Percentiles rank a stretch among this genome's conserved stretches.
Conservation (phyloP, 2,113 vertebrate genomes). For the Colius striatus region DNA sequence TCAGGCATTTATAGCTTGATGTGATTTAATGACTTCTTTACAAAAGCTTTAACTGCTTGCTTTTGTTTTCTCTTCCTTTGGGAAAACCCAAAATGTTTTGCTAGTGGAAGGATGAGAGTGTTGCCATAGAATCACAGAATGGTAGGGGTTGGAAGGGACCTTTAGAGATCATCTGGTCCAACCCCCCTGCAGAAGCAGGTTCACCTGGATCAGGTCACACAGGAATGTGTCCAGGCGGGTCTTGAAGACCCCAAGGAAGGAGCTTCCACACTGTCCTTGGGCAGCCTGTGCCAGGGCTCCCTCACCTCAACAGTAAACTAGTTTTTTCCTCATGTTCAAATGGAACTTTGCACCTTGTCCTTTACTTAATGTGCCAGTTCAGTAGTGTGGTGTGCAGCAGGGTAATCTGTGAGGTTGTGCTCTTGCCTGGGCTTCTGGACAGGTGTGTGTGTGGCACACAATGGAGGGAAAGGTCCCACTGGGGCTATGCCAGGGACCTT, state of each 20-base stretch:
- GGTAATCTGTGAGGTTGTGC: background rate
- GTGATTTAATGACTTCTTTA: background rate
- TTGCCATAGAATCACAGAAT: background rate
- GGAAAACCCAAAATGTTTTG: background rate
- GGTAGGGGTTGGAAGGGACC: too few species aligned
- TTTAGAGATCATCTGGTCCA: too few species aligned
- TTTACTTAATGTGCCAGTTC: background rate
- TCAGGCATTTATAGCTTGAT: background rate
- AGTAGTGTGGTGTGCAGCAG: fast-evolving
- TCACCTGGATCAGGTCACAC: too few species aligned
- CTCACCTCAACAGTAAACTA: too few species aligned
- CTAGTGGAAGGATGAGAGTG: background rate
- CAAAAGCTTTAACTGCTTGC: background rate
- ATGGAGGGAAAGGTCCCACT: background rate
- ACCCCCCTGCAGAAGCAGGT: too few species aligned
- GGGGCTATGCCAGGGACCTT: background rate
- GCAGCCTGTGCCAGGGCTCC: too few species aligned
- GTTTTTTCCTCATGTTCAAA: too few species aligned
- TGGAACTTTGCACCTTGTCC: too few species aligned
- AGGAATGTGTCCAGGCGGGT: too few species aligned
- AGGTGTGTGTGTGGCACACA: background rate
- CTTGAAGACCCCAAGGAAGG: too few species aligned
- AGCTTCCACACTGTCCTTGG: too few species aligned
- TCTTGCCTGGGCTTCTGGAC: background rate
- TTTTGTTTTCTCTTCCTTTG: background rate